Evolutionary conservation across 2,113 vertebrate species (phyloP).

Genomic region (Eulacestoma nigropectus): DNA sequence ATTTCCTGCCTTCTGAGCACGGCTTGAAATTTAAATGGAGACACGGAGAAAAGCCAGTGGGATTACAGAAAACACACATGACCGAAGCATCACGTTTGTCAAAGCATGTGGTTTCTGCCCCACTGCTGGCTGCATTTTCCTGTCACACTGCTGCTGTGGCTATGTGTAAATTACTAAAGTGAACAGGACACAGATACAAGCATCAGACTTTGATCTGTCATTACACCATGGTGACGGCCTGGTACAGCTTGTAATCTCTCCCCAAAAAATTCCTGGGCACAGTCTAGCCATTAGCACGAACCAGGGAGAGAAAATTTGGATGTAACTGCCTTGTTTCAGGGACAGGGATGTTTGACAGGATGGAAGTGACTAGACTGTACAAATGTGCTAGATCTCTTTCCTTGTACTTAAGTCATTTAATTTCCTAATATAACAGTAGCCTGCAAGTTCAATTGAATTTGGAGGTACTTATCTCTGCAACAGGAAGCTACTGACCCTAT

Average conservation of each 20-base stretch:
- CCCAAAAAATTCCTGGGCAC: fast-evolving
- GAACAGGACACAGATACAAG: neutral
- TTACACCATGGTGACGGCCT: neutral
- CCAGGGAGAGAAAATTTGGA: neutral
- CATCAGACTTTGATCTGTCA: neutral
- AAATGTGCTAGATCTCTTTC: neutral
- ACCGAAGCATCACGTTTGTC: neutral
- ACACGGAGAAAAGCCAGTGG: neutral
- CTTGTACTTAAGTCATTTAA: neutral
- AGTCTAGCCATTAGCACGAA: neutral
- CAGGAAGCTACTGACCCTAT: neutral
- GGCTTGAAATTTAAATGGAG: neutral
- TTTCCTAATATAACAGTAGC: neutral
- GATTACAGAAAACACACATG: neutral
- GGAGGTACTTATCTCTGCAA: neutral
- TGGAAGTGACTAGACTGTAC: neutral
- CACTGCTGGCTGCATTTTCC: neutral
- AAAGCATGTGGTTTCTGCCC: neutral
- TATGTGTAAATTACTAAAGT: neutral
- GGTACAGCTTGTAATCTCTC: neutral
- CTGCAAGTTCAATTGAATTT: neutral
- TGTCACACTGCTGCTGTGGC: neutral
- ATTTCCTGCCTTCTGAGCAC: neutral
- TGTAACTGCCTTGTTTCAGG: neutral
- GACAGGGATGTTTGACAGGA: neutral